A percentile compares a stretch with the other conserved stretches of the same genome.
Conservation (phyloP, 2,888 invertebrate genomes). For the Harpalus rubripes region DNA sequence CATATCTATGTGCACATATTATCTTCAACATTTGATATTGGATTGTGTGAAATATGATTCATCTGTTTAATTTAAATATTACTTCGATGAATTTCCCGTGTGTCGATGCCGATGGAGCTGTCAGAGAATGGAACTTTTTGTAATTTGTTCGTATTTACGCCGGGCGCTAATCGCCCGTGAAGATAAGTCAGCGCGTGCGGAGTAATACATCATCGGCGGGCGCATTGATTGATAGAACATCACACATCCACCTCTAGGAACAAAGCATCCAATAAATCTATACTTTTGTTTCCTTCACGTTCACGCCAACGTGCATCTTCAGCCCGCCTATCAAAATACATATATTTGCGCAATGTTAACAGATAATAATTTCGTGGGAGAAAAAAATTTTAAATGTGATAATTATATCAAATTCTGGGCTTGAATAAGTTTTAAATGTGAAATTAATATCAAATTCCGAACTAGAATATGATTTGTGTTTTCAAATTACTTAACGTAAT, state of each 20-base stretch:
- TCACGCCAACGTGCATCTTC: no score
- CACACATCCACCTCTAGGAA: slow-evolving; percentile 16
- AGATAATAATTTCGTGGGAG: no score
- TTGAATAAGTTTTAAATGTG: no score
- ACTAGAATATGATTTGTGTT: no score
- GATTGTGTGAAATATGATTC: background rate
- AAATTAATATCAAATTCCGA: no score
- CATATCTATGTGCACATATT: no score
- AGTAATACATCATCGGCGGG: slow-evolving; percentile 50
- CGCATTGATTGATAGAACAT: slow-evolving; percentile 39
- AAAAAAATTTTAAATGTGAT: no score
- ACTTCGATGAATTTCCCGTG: background rate
- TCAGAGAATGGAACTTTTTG: slow-evolving; percentile 31
- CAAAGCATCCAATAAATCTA: slow-evolving; percentile 26
- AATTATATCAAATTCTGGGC: no score
- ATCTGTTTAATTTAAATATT: slow-evolving; percentile 1
- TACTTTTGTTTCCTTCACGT: slow-evolving; percentile 22
- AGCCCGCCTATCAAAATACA: no score
- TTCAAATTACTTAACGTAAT: no score
- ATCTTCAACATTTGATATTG: no score
- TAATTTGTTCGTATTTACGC: slow-evolving; percentile 63
- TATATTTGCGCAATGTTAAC: no score
- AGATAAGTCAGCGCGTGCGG: slow-evolving; percentile 54
- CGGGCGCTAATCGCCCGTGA: slow-evolving; percentile 59
- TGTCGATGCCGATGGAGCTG: slow-evolving; percentile 28